Evolutionary conservation across 2,113 vertebrate species (phyloP), one percentile per base, ranked within the genome.

Genomic region (Actenoides hombroni): DNA sequence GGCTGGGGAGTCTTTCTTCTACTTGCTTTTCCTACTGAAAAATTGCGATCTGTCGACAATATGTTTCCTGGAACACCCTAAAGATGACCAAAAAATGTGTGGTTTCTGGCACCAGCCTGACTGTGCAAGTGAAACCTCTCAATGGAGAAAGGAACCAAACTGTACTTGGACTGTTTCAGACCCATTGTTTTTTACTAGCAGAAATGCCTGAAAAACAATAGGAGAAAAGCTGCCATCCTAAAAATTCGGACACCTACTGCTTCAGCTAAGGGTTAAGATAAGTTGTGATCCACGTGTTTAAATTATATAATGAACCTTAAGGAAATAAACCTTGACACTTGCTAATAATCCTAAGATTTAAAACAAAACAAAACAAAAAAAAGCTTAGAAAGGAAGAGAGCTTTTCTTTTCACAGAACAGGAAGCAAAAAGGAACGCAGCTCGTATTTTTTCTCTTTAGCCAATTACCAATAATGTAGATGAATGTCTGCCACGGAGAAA

Each of bases 51-150:
- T 93, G 77, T 95, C 1, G n/a, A 93, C 88, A 93, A 54, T 89
- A 65, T 95, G 86, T 95, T 96, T 95, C 94, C 92, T 95, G 92
- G 73, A 96, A 95, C 95, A 93, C 83, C 94, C 90, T 92, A 84
- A 88, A 93, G 80, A 93, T 95, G 95, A 96, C 92, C 88, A 90
- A 92, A 96, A 95, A 92, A 82, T 7, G 8, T 93, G 96, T 94
- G 80, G 96, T 93, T 96, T 96, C 94, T 95, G 95, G 96, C 95
- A 94, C 11, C 24, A 64, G 76, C 53, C 68, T 86, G 81, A 59
- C 71, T 0, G 2, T 76, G 81, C 83, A 79, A 95, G 88, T 82
- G 90, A 95, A 94, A 93, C 80, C 73, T 94, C 88, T 96, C 57
- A 31, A 64, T 67, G 56, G 83, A 92, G 92, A 89, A 85, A 89